These are phyloP conservation scores for Austrofundulus limnaeus DNA, from an alignment of 2,113 vertebrate species.

Conservation along the genomic window DNA sequence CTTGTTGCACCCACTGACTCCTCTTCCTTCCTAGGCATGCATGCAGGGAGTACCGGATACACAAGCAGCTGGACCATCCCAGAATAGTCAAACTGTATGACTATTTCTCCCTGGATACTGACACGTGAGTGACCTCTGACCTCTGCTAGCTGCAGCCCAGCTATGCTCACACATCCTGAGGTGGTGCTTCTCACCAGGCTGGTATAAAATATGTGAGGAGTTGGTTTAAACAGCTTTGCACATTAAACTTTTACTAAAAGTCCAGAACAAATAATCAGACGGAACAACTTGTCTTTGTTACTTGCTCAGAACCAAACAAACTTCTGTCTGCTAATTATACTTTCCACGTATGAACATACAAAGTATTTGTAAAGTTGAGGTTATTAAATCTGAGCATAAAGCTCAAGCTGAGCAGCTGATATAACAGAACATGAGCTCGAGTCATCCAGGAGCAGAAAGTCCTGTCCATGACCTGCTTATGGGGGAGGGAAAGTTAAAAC, in stretches of 20 bases:
- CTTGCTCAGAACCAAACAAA: no score
- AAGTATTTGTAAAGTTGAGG: no score
- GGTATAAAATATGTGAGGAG: no score
- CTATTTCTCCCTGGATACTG: slow-evolving; percentile 99
- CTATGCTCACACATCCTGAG: slow-evolving; percentile 22
- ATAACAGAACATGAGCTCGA: no score
- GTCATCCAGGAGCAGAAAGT: slow-evolving; percentile 11
- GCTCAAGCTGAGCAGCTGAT: background rate
- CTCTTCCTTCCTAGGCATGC: slow-evolving; percentile 86
- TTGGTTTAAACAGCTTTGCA: background rate
- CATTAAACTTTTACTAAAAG: no score
- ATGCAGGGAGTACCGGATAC: slow-evolving; percentile 99
- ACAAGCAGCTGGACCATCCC: slow-evolving; percentile 99
- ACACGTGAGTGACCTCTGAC: slow-evolving; percentile 89
- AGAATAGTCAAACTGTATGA: slow-evolving; percentile 99
- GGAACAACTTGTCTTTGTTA: no score
- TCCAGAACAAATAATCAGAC: no score
- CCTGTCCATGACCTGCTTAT: slow-evolving; percentile 15
- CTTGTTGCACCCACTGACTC: slow-evolving; percentile 9
- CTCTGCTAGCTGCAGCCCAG: slow-evolving; percentile 39
- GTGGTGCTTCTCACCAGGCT: background rate
- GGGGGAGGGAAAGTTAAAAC: background rate
- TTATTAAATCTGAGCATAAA: no score
- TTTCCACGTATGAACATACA: no score
- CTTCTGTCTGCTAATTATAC: no score